A percentile compares a stretch with the other conserved stretches of the same genome.
These are phyloP conservation scores for Drosophila hamatofila DNA, from an alignment of 2,888 invertebrate genomes.

Conservation along the genomic window DNA sequence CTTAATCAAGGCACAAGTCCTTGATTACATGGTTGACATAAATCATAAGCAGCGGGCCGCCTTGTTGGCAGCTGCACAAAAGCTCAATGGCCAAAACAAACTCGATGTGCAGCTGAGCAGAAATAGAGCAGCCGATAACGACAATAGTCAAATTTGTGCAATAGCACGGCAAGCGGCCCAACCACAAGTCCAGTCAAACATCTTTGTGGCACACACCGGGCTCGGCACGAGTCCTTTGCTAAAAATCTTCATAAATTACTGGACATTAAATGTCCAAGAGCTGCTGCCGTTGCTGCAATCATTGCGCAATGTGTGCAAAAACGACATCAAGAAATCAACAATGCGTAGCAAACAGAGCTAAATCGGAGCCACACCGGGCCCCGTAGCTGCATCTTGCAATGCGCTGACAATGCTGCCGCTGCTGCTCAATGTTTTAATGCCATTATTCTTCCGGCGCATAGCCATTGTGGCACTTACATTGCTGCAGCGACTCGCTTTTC, in stretches of 20 bases:
- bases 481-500: conserved; percentile 38
- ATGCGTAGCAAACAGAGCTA: conserved; percentile 55
- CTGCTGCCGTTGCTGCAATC: conserved; percentile 45
- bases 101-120: conserved; percentile 67
- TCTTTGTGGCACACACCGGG: conserved; percentile 75
- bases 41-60: conserved; percentile 59
- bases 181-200: conserved; percentile 53
- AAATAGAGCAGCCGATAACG: conserved; percentile 26
- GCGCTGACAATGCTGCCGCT: conserved; percentile 47
- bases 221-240: conserved; percentile 65
- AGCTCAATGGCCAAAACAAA: conserved; percentile 63
- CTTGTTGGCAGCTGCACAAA: conserved; percentile 58
- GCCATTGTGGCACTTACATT: conserved; percentile 65
- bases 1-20: conserved; percentile 67
- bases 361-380: conserved; percentile 73
- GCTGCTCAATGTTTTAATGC: conserved; percentile 50
- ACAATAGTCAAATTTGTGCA: conserved; percentile 80
- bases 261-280: conserved; percentile 57
- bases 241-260: conserved; percentile 75
- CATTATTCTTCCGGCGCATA: conserved; percentile 78
- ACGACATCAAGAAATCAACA: conserved; percentile 76
- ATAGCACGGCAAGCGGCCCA: conserved; percentile 69
- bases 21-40: conserved; percentile 79
- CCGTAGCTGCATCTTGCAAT: conserved; percentile 59
- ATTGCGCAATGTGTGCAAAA: conserved; percentile 77